Percentiles rank a stretch among this genome's conserved stretches.
Evolutionary conservation across 2,797 vertebrate species (phyloP).

Genomic region (Morus bassanus): DNA sequence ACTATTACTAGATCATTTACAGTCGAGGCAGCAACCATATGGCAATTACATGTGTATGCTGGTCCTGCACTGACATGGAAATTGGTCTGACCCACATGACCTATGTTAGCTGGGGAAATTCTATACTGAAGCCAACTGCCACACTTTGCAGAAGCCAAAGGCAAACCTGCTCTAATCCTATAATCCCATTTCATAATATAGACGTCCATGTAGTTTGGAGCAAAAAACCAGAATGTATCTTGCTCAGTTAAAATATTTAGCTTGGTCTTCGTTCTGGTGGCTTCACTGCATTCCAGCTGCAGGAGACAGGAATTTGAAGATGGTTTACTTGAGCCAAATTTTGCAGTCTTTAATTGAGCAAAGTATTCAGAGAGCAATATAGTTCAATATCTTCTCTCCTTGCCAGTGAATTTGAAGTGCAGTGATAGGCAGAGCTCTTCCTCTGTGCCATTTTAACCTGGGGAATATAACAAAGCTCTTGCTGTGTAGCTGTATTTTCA

Average conservation of each 20-base stretch:
- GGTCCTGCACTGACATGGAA: neutral
- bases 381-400: neutral
- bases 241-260: slow-evolving; percentile 46
- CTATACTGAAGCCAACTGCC: neutral
- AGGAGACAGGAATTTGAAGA: slow-evolving; percentile 20
- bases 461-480: neutral
- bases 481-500: neutral
- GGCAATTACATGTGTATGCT: neutral
- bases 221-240: neutral
- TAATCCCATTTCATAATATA: neutral
- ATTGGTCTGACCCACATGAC: neutral
- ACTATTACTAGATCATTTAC: neutral
- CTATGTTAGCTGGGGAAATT: neutral
- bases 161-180: neutral
- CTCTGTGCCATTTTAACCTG: neutral
- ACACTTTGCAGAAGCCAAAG: neutral
- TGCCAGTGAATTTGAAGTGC: neutral
- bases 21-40: neutral
- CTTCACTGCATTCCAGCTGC: slow-evolving; percentile 35
- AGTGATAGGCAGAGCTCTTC: neutral
- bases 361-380: neutral
- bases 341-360: slow-evolving; percentile 25
- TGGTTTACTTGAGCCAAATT: slow-evolving; percentile 5
- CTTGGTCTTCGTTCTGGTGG: slow-evolving; percentile 31
- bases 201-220: neutral